Evolutionary conservation across 1,140 invertebrate species (phyloP).

Genomic region (Drosophila lini): DNA sequence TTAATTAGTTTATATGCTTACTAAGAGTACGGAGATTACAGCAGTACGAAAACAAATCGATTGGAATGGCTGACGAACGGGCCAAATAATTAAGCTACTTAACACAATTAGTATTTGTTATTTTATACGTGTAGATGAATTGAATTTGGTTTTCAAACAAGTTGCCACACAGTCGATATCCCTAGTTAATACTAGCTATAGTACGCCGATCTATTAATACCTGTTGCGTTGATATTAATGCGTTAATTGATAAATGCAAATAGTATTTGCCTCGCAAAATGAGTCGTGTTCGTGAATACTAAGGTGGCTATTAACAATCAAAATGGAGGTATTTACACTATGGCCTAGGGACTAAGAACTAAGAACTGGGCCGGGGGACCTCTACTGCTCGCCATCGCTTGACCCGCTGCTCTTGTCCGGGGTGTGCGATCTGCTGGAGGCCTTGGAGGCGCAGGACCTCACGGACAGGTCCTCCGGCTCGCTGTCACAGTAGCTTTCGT

Average conservation of each 20-base stretch:
- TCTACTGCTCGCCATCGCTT: conserved; percentile 71
- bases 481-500: conserved; percentile 77
- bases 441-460: conserved; percentile 70
- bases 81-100: conserved; percentile 61
- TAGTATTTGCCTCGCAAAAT: conserved; percentile 44
- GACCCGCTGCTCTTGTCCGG: conserved; percentile 67
- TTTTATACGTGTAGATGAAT: conserved; percentile 59
- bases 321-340: conserved; percentile 53
- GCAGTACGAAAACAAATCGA: conserved; percentile 53
- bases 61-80: conserved; percentile 38
- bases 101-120: conserved; percentile 52
- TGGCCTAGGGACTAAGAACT: conserved; percentile 49
- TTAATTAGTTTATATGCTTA: conserved; percentile 54
- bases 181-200: conserved; percentile 60
- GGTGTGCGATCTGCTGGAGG: conserved; percentile 74
- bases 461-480: conserved; percentile 83
- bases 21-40: conserved; percentile 56
- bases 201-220: conserved; percentile 56
- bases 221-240: conserved; percentile 52
- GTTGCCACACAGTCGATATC: conserved; percentile 63
- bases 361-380: background rate
- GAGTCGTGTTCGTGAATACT: conserved; percentile 33
- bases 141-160: conserved; percentile 65
- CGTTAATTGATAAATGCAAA: conserved; percentile 50
- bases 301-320: conserved; percentile 44